Percentiles rank a stretch among this genome's conserved stretches.
Conservation (phyloP, 2,888 invertebrate genomes). For the Petrolisthes cinctipes region DNA sequence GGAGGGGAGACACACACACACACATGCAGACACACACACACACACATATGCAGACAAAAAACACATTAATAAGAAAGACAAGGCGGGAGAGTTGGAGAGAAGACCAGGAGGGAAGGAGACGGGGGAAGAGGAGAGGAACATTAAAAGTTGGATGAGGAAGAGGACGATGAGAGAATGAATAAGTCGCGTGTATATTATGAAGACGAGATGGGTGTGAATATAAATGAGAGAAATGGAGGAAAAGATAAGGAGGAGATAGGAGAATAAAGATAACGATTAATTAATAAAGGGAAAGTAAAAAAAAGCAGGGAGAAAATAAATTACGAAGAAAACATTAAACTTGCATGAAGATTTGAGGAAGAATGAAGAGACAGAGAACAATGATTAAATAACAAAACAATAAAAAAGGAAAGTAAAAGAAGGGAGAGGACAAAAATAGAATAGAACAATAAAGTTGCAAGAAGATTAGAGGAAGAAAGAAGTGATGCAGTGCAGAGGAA, state of each 20-base stretch:
- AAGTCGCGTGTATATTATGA: not conserved
- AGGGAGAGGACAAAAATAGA: not conserved
- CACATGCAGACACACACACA: no score
- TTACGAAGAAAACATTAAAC: no score
- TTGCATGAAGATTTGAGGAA: no score
- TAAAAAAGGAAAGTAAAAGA: no score
- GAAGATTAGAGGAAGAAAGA: not conserved
- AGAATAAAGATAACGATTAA: not conserved
- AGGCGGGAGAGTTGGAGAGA: not conserved
- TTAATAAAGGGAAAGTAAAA: no score
- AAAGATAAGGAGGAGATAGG: not conserved
- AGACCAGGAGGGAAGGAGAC: not conserved
- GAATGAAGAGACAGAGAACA: no score
- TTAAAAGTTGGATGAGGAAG: not conserved
- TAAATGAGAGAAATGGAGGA: not conserved
- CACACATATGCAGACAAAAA: no score
- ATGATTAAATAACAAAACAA: no score
- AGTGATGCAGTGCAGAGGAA: not conserved
- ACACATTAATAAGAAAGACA: no score
- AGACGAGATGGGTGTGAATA: not conserved
- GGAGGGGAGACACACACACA: no score
- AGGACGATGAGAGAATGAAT: not conserved
- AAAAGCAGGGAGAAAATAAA: no score
- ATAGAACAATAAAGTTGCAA: not conserved
- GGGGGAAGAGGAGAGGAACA: not conserved